phyloP scores from a whole-genome alignment of 2,888 invertebrate genomes.

The Gortyna flavago region DNA sequence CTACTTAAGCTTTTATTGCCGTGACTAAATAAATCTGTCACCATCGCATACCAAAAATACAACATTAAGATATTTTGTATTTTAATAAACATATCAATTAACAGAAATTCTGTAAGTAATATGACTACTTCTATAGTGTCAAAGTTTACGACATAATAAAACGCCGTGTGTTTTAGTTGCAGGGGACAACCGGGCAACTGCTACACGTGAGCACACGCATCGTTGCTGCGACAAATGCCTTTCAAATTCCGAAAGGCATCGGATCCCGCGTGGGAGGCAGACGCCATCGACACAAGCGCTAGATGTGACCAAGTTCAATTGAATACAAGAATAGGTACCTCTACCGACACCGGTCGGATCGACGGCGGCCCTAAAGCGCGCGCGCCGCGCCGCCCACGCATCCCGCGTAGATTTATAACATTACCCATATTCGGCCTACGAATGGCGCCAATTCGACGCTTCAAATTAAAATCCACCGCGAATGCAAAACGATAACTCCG shows the following conservation, averaged over 20 bases:
- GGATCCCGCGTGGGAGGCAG: constrained; percentile 82
- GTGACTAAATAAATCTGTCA: constrained; percentile 18
- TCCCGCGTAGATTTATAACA: constrained; percentile 87
- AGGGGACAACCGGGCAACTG: constrained; percentile 76
- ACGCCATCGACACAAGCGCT: constrained; percentile 78
- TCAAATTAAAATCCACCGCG: constrained; percentile 87
- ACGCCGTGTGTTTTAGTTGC: constrained; percentile 77
- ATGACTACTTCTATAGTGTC: constrained; percentile 69
- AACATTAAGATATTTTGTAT: constrained; percentile 48
- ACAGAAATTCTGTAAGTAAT: constrained; percentile 68
- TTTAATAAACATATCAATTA: constrained; percentile 68
- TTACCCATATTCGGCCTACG: constrained; percentile 89
- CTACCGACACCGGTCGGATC: constrained; percentile 68
- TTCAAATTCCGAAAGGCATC: constrained; percentile 87
- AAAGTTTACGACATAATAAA: constrained; percentile 82
- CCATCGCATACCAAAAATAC: constrained; percentile 18
- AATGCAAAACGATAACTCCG: constrained; percentile 85
- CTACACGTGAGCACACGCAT: constrained; percentile 77
- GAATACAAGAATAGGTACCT: constrained; percentile 78
- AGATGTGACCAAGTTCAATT: constrained; percentile 83
- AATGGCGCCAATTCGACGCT: constrained; percentile 89
- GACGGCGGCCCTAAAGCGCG: constrained; percentile 76
- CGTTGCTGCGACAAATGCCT: constrained; percentile 86
- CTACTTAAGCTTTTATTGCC: constrained; percentile 6
- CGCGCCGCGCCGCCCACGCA: constrained; percentile 80